Conservation (phyloP, 2,113 vertebrate genomes). For the Butorides virescens region DNA sequence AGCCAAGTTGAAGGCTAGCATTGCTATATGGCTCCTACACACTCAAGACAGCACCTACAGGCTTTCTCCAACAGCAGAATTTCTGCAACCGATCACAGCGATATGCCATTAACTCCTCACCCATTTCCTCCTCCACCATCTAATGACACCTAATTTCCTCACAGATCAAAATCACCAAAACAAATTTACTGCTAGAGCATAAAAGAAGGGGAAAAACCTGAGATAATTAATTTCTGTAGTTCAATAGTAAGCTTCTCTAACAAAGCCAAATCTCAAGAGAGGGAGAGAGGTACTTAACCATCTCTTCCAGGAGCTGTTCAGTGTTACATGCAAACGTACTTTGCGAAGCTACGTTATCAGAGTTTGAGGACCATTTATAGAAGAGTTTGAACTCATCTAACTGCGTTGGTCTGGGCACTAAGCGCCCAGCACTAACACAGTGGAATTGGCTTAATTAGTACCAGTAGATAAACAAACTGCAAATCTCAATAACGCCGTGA, state of each 20-base stretch:
- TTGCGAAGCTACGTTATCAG: background rate
- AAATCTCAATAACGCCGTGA: background rate
- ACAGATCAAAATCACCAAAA: slow-evolving; percentile 40
- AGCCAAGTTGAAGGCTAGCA: background rate
- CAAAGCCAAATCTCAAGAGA: background rate
- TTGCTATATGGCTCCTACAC: background rate
- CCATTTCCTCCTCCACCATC: slow-evolving; percentile 18
- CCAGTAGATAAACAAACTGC: background rate
- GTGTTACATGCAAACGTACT: background rate
- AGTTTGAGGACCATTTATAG: background rate
- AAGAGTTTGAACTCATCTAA: background rate
- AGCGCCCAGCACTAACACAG: background rate
- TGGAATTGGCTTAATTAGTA: background rate
- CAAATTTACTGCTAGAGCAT: background rate
- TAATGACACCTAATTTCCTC: slow-evolving; percentile 47
- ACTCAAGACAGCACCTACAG: background rate
- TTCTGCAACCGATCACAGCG: slow-evolving; percentile 31
- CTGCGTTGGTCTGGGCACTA: background rate
- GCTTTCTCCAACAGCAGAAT: background rate
- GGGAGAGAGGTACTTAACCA: background rate
- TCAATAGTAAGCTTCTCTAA: background rate
- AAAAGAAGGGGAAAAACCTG: background rate
- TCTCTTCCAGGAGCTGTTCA: background rate
- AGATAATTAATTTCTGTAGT: background rate
- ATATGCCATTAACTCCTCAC: slow-evolving; percentile 14